Percentiles rank a stretch among this genome's conserved stretches.
Conservation (phyloP, 2,113 vertebrate genomes). For the Ciconia boyciana region DNA sequence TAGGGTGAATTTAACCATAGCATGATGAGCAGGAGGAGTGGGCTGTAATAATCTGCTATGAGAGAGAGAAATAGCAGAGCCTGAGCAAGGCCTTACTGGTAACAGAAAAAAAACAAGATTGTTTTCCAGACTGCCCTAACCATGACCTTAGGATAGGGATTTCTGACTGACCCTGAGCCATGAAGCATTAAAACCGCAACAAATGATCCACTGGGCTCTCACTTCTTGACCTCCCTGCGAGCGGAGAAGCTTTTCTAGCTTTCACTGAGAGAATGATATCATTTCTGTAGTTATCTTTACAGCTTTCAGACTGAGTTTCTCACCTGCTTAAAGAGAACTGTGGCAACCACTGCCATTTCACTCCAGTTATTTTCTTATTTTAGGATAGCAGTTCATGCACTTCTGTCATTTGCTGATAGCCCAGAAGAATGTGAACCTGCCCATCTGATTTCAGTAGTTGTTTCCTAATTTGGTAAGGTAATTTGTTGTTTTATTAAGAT, state of each 20-base stretch:
- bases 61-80: neutral
- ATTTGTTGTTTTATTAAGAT: neutral
- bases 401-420: neutral
- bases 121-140: constrained; percentile 24
- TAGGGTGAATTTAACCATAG: neutral
- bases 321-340: constrained; percentile 35
- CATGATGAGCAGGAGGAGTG: neutral
- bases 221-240: constrained; percentile 18
- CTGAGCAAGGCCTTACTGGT: neutral
- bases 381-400: neutral
- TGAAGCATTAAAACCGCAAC: constrained; percentile 47
- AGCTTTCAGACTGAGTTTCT: constrained; percentile 10
- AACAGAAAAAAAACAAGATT: neutral
- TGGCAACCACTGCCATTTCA: neutral
- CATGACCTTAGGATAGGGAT: constrained; percentile 26
- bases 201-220: constrained; percentile 52
- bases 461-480: neutral
- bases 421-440: neutral
- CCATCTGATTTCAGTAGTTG: neutral
- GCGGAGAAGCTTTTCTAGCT: constrained; percentile 14
- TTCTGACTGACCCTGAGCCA: constrained; percentile 47
- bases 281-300: constrained; percentile 34
- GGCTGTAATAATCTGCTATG: neutral
- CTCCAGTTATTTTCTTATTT: neutral
- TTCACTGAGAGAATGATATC: constrained; percentile 9